These are phyloP conservation scores for Xenopus laevis DNA, from an alignment of 2,113 vertebrate genomes.

Conservation along the genomic window DNA sequence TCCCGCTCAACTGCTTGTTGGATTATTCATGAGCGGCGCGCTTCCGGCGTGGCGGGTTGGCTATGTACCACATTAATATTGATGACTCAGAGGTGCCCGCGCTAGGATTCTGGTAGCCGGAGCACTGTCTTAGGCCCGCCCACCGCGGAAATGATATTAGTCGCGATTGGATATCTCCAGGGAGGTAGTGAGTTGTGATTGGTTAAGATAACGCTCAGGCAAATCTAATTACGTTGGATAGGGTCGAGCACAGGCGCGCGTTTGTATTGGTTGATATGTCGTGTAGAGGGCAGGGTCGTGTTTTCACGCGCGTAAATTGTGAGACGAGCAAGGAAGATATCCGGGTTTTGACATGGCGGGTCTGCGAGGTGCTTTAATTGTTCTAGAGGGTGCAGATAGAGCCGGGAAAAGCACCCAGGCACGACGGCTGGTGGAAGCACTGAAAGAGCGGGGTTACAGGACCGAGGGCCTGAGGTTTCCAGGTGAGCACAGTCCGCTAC, in stretches of 20 bases:
- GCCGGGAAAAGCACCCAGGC: slow-evolving; percentile 72
- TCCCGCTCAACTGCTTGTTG: slow-evolving; percentile 43
- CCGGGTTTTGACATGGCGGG: slow-evolving; percentile 63
- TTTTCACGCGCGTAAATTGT: too few relatives aligned
- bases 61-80: slow-evolving; percentile 10
- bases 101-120: background rate
- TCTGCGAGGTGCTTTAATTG: slow-evolving; percentile 76
- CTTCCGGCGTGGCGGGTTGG: slow-evolving; percentile 49
- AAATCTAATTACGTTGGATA: too few relatives aligned
- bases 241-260: too few relatives aligned
- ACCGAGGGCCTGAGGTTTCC: slow-evolving; percentile 68
- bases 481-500: slow-evolving; percentile 65
- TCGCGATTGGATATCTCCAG: too few relatives aligned
- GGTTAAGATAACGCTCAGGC: background rate
- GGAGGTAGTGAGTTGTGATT: background rate
- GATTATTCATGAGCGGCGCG: slow-evolving; percentile 51
- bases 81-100: slow-evolving; percentile 6
- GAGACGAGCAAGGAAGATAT: background rate
- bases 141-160: too few relatives aligned
- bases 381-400: slow-evolving; percentile 82
- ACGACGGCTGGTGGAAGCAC: slow-evolving; percentile 70
- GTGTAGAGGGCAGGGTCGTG: too few relatives aligned
- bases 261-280: too few relatives aligned
- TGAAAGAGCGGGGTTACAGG: slow-evolving; percentile 59
- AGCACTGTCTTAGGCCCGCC: too few relatives aligned